Evolutionary conservation across 2,113 vertebrate species (phyloP), one percentile per base, ranked within the genome.

Genomic region (Phalacrocorax carbo): DNA sequence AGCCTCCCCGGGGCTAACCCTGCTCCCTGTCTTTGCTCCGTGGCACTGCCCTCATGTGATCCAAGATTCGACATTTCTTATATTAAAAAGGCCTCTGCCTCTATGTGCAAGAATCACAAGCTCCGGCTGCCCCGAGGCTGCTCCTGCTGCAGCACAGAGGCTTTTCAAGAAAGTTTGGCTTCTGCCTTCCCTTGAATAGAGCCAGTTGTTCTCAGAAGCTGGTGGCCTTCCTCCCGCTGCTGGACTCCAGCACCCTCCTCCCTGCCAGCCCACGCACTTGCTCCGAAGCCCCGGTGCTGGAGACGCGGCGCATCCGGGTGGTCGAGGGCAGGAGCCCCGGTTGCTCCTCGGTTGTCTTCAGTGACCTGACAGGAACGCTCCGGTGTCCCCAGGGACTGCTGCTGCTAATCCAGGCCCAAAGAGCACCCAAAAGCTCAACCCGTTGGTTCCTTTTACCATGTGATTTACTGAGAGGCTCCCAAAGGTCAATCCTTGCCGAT

Each of bases 241-340:
- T 17, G 70, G 10, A 69, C 75, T 34, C 42, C 78, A 52, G 58
- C 15, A 16, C 40, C 62, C 48, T 52, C 49, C 32, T 61, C 32
- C 64, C 34, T 5, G 3, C 42, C 72, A 8, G 58, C 80, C 32
- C 70, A 2, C 54, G 30, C 16, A 2, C 5, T 69, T 1, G 5
- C 57, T 9, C 64, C 3, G 0, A 15, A 26, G n/a, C 32, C 44
- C 10, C 2, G 1, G 21, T 10, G 61, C 57, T 6, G 2, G 16
- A 13, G 30, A 11, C 19, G 0, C 1, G 2, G 11, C 0, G 21
- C 23, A 2, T 3, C 38, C 30, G 0, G 9, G 7, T 0, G 2
- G 46, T 10, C 4, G 3, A 69, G 54, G 61, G 54, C 46, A 61
- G 61, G 38, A 90, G 18, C 54, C 26, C 49, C 42, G 2, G 10